Evolutionary conservation across 2,113 vertebrate species (phyloP), one percentile per base, ranked within the genome.

Genomic region (Synchiropus splendidus): DNA sequence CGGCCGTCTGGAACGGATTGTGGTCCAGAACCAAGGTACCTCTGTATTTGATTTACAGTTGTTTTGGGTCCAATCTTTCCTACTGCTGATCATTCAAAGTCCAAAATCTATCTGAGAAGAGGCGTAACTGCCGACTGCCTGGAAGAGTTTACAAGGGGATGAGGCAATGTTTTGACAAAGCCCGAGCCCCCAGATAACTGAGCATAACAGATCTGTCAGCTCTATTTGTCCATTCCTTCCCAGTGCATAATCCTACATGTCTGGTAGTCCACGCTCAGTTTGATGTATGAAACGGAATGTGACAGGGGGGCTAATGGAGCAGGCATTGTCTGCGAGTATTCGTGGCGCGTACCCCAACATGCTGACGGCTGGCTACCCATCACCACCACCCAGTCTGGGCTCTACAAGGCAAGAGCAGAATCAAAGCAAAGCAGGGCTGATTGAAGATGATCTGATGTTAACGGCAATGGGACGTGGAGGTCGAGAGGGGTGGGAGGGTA

Each of bases 121-220:
- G n/a, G n/a, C n/a, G n/a, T n/a, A n/a, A n/a, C n/a, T n/a, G n/a
- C n/a, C n/a, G n/a, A n/a, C n/a, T n/a, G n/a, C n/a, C n/a, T n/a
- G n/a, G n/a, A n/a, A n/a, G n/a, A n/a, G 39, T 70, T 66, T 35
- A 47, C 39, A 48, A 61, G 45, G 16, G 15, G 38, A 59, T 39
- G 38, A 61, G 61, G 65, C 56, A 57, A 65, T 74, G 65, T 73
- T 79, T 72, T 76, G 72, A 77, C 72, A 71, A 39, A 31, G 36
- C 43, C 41, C 15, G 16, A 54, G 49, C 65, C 61, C 50, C 42
- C 42, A 13, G 68, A 75, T 78, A 76, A 73, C 64, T 50, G 51
- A 65, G 60, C 71, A 71, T 65, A 75, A 67, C 66, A 74, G 43
- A 72, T 68, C 60, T 70, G 79, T 77, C 79, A 42, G 64, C 51